Percentiles rank a stretch among this genome's conserved stretches.
phyloP scores from a whole-genome alignment of 1,140 invertebrate species.

The Metaphire vulgaris region DNA sequence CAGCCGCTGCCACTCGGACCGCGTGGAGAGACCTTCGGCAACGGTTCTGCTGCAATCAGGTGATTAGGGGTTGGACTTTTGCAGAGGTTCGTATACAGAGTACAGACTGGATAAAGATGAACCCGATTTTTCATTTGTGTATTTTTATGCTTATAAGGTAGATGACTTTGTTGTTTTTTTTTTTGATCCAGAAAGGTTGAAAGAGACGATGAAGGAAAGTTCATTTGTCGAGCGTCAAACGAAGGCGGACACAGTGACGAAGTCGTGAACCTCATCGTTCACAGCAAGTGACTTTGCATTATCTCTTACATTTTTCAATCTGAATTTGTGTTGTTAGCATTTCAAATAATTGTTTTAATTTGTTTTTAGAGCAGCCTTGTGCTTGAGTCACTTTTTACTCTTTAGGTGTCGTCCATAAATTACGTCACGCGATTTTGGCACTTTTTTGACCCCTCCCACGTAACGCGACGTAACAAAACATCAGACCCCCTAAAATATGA shows the following conservation, averaged over 20 bases:
- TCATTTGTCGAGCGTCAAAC: conserved; percentile 54
- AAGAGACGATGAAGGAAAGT: conserved; percentile 51
- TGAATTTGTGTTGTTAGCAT: not conserved
- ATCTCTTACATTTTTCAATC: not conserved
- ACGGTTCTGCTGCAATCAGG: conserved; percentile 44
- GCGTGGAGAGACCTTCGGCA: conserved; percentile 33
- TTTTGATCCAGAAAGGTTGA: conserved; percentile 38
- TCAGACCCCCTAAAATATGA: too few species aligned
- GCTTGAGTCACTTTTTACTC: too few species aligned
- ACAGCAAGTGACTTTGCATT: conserved; percentile 37
- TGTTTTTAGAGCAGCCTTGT: too few species aligned
- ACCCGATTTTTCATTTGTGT: too few species aligned
- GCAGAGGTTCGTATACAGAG: too few species aligned
- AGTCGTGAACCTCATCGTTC: conserved; percentile 38
- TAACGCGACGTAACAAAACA: too few species aligned
- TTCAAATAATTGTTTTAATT: not conserved
- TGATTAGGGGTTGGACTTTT: too few species aligned
- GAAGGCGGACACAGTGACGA: conserved; percentile 51
- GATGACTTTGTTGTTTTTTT: conserved; percentile 1
- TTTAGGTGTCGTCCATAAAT: too few species aligned
- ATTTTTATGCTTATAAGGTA: too few species aligned
- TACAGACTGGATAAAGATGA: too few species aligned
- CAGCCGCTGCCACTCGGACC: conserved; percentile 23
- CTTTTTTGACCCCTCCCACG: too few species aligned
- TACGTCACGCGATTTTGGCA: too few species aligned